Evolutionary conservation across 2,888 invertebrate genomes (phyloP).

Genomic region (Amphipoea oculea): DNA sequence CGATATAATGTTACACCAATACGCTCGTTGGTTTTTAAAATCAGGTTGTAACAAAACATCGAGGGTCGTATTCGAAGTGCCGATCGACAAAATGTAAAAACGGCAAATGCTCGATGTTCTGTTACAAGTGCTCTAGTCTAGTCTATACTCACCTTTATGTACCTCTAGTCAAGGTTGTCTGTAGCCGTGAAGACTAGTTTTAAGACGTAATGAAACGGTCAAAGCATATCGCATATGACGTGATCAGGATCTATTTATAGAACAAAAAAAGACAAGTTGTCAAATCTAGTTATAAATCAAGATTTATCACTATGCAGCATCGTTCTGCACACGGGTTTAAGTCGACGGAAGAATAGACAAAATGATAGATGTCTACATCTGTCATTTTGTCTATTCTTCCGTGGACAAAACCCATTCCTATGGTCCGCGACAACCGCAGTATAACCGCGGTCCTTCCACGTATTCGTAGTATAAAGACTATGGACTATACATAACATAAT

Average conservation of each 20-base stretch:
- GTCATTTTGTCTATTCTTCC: no score
- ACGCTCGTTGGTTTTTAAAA: neutral
- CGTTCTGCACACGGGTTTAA: neutral
- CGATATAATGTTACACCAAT: neutral
- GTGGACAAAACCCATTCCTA: no score
- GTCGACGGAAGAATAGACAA: no score
- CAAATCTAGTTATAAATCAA: neutral
- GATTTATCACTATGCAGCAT: neutral
- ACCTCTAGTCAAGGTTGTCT: conserved; percentile 11
- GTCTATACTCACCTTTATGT: no score
- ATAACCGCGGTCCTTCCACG: neutral
- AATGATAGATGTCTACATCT: no score
- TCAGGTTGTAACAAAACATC: neutral
- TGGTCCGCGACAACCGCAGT: neutral
- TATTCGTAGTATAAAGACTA: no score
- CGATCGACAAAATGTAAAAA: no score
- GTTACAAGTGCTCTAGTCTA: no score
- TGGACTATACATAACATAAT: no score
- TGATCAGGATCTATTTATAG: neutral
- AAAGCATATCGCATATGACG: neutral
- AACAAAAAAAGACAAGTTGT: neutral
- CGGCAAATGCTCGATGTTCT: neutral
- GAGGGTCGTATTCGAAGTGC: no score
- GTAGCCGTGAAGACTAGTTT: neutral
- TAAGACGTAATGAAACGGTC: neutral